Evolutionary conservation across 2,888 invertebrate species (phyloP).

Genomic region (Cybosia mesomella): DNA sequence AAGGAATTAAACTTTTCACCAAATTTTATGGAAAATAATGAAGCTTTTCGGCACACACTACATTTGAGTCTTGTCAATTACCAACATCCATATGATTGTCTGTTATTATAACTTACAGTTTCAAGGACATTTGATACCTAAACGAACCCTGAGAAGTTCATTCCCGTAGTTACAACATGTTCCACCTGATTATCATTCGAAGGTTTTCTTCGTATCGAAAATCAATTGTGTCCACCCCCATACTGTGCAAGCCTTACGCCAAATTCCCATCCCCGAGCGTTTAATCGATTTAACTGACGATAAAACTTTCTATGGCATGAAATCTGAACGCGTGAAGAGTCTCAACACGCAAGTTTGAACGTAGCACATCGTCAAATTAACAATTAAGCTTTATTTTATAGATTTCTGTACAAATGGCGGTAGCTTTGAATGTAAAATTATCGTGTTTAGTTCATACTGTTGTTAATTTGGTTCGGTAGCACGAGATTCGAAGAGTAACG

Average conservation of each 20-base stretch:
- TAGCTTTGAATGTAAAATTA: slow-evolving; percentile 48
- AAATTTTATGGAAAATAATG: not conserved
- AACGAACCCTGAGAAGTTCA: not conserved
- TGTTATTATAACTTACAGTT: not conserved
- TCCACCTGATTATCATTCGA: slow-evolving; percentile 33
- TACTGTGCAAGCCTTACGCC: slow-evolving; percentile 26
- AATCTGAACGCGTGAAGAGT: slow-evolving; percentile 49
- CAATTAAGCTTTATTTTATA: slow-evolving; percentile 17
- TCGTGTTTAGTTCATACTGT: slow-evolving; percentile 45
- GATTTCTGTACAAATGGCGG: slow-evolving; percentile 40
- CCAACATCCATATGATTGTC: not conserved
- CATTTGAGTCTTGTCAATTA: not conserved
- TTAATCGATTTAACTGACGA: slow-evolving; percentile 57
- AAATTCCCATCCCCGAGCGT: slow-evolving; percentile 49
- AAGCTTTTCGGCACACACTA: not conserved
- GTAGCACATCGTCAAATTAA: slow-evolving; percentile 20
- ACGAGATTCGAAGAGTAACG: slow-evolving; percentile 38
- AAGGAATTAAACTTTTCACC: not conserved
- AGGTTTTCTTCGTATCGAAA: slow-evolving; percentile 33
- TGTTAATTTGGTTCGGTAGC: slow-evolving; percentile 45
- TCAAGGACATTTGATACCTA: not conserved
- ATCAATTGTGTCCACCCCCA: slow-evolving; percentile 41
- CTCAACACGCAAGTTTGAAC: slow-evolving; percentile 39
- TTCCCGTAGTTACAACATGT: slow-evolving; percentile 8
- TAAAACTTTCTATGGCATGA: slow-evolving; percentile 60